These are phyloP conservation scores for Seira sanloemensis DNA, from an alignment of 2,888 invertebrate genomes.

Conservation along the genomic window DNA sequence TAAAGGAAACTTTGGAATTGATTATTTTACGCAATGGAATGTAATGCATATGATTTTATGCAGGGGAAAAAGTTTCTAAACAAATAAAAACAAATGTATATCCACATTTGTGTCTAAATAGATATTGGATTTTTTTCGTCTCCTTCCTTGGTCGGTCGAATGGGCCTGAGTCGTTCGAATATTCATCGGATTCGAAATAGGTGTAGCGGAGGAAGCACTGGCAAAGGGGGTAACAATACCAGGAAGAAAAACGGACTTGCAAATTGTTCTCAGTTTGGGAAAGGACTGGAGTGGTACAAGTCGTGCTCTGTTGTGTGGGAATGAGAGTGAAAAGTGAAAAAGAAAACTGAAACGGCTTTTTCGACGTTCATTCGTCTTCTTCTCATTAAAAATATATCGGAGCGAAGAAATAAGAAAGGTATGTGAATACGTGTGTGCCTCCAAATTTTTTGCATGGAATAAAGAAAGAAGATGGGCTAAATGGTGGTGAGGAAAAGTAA, in stretches of 20 bases:
- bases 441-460: neutral
- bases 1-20: too few relatives aligned
- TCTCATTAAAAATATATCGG: neutral
- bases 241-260: neutral
- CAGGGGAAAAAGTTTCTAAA: neutral
- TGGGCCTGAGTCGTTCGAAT: constrained; percentile 58
- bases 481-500: neutral
- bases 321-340: constrained; percentile 35
- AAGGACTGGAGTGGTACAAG: neutral
- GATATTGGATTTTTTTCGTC: neutral
- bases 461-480: neutral
- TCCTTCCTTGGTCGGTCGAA: constrained; percentile 21
- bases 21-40: too few relatives aligned
- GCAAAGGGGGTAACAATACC: neutral
- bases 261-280: neutral
- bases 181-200: constrained; percentile 61
- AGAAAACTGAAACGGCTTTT: neutral
- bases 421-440: constrained; percentile 28
- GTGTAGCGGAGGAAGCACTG: constrained; percentile 34
- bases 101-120: neutral
- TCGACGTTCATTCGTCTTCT: neutral
- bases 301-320: neutral
- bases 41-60: too few relatives aligned
- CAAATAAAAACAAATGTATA: neutral
- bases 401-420: constrained; percentile 16